phyloP scores from a whole-genome alignment of 2,113 vertebrate genomes.

The Laticauda laticaudata region DNA sequence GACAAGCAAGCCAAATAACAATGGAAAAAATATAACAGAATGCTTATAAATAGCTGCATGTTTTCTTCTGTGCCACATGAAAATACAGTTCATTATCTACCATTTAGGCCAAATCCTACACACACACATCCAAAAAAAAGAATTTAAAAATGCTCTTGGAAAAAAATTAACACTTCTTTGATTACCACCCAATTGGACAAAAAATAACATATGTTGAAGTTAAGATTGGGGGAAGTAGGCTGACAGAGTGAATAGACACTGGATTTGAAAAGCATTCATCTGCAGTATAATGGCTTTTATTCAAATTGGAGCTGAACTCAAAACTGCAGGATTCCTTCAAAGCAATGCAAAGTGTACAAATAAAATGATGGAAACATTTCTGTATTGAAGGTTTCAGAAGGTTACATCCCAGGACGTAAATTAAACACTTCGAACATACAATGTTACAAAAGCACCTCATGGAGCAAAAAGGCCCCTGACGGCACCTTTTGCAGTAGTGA shows the following conservation, averaged over 20 bases:
- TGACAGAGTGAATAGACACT: background rate
- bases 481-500: constrained; percentile 9
- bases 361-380: constrained; percentile 13
- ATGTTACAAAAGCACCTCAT: constrained; percentile 16
- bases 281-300: background rate
- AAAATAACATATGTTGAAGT: background rate
- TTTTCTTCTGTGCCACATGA: background rate
- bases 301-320: constrained; percentile 6
- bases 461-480: constrained; percentile 3
- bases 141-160: background rate
- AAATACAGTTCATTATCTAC: background rate
- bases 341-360: background rate
- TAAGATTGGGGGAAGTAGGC: background rate
- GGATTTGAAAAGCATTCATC: constrained; percentile 5
- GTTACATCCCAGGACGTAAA: constrained; percentile 17
- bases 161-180: background rate
- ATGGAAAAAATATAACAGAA: background rate
- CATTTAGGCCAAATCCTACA: background rate
- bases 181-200: background rate
- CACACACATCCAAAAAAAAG: background rate
- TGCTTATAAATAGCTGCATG: background rate
- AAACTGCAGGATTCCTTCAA: background rate
- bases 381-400: constrained; percentile 24
- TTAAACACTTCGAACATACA: constrained; percentile 9
- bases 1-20: background rate